Conservation (phyloP, 2,113 vertebrate genomes). For the Gadus macrocephalus region DNA sequence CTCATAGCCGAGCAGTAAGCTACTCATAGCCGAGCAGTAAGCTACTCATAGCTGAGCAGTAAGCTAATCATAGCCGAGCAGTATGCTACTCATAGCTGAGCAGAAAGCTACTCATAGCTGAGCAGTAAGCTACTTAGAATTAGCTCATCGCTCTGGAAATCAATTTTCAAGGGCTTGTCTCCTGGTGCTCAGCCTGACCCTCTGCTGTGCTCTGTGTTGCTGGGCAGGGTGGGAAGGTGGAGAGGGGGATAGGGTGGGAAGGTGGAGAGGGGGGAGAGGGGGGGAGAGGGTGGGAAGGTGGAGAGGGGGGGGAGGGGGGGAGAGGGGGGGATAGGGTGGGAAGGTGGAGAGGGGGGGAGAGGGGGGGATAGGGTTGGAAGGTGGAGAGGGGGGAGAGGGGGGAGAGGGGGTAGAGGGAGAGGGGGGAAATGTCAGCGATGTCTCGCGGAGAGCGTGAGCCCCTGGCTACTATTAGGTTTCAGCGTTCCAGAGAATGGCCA, state of each 20-base stretch:
- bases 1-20: too few species aligned
- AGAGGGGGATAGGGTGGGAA: neutral
- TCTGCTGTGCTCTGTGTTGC: conserved; percentile 6
- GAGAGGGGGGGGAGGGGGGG: too few species aligned
- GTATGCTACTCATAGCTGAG: too few species aligned
- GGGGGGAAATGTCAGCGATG: conserved; percentile 1
- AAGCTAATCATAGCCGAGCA: too few species aligned
- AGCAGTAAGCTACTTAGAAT: conserved; percentile 16
- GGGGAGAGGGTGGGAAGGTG: neutral
- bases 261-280: too few species aligned
- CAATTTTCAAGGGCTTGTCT: conserved; percentile 23
- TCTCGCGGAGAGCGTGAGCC: conserved; percentile 7
- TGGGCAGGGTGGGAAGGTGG: conserved; percentile 7
- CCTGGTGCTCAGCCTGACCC: neutral
- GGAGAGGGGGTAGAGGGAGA: neutral
- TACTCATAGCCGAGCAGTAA: too few species aligned
- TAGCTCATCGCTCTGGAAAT: conserved; percentile 18
- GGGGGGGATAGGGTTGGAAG: too few species aligned
- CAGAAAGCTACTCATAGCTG: too few species aligned
- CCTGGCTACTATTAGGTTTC: conserved; percentile 43
- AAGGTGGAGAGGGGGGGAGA: too few species aligned
- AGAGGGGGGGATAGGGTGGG: too few species aligned
- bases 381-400: too few species aligned
- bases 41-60: too few species aligned
- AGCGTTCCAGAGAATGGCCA: conserved; percentile 41